A percentile compares a stretch with the other conserved stretches of the same genome.
Conservation (phyloP, 1,140 invertebrate species). For the Drosophila nannoptera region DNA sequence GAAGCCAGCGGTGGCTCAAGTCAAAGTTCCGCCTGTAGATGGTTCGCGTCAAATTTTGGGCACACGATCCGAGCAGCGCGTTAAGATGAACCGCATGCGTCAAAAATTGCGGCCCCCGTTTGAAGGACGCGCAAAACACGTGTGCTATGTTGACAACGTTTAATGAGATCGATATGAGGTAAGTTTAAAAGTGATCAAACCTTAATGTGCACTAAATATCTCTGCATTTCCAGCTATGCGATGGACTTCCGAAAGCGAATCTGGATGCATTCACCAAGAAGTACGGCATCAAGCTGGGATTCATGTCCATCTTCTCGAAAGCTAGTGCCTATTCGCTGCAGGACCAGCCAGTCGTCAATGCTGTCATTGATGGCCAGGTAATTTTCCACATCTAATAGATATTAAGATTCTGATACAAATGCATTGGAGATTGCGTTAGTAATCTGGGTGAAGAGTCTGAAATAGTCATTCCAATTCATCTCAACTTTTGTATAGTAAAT, state of each 20-base stretch:
- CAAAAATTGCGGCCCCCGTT: constrained; percentile 94
- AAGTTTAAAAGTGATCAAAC: not conserved
- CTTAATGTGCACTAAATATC: not conserved
- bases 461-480: too few relatives aligned
- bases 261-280: constrained; percentile 94
- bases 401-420: too few relatives aligned
- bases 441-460: too few relatives aligned
- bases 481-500: too few relatives aligned
- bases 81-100: constrained; percentile 99
- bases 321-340: constrained; percentile 95
- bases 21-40: constrained; percentile 88
- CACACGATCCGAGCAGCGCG: constrained; percentile 93
- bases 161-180: constrained; percentile 99
- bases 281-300: constrained; percentile 97
- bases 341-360: constrained; percentile 98
- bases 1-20: constrained; percentile 79
- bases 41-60: constrained; percentile 92
- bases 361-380: constrained; percentile 95
- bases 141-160: constrained; percentile 99
- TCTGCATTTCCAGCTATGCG: constrained; percentile 84
- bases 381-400: too few relatives aligned
- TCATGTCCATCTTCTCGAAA: constrained; percentile 99
- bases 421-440: too few relatives aligned
- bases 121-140: constrained; percentile 99
- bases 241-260: constrained; percentile 95